phyloP scores from a whole-genome alignment of 2,888 invertebrate species.

The Drosophila nr. fundita region DNA sequence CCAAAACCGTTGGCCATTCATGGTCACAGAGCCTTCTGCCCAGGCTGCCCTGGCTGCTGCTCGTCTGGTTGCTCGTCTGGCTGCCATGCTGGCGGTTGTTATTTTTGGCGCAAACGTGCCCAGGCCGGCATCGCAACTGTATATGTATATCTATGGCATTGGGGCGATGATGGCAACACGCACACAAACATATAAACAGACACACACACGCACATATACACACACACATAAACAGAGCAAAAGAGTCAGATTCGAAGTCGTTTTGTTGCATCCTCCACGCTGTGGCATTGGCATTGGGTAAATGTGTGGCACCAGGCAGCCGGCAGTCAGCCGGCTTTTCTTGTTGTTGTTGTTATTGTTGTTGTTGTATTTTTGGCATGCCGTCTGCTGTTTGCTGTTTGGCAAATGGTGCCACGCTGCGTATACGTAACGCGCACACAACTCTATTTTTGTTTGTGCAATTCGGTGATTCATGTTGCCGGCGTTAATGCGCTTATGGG shows the following conservation, averaged over 20 bases:
- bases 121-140: conserved; percentile 54
- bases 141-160: conserved; percentile 75
- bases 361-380: conserved; percentile 65
- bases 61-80: conserved; percentile 26
- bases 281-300: conserved; percentile 77
- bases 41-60: conserved; percentile 19
- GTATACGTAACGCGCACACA: conserved; percentile 64
- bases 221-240: neutral
- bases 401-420: conserved; percentile 54
- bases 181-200: conserved; percentile 2
- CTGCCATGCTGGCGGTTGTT: conserved; percentile 47
- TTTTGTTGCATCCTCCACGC: conserved; percentile 59
- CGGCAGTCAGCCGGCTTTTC: conserved; percentile 13
- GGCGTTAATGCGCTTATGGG: conserved; percentile 52
- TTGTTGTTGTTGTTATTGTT: conserved; percentile 17
- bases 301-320: conserved; percentile 75
- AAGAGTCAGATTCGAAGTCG: conserved; percentile 46
- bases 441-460: conserved; percentile 44
- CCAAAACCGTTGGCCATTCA: conserved; percentile 70
- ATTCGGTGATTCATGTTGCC: conserved; percentile 52
- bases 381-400: conserved; percentile 37
- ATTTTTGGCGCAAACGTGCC: conserved; percentile 77
- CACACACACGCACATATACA: conserved; percentile 9
- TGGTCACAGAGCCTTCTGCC: conserved; percentile 26
- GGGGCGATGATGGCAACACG: conserved; percentile 54